A percentile compares a stretch with the other conserved stretches of the same genome.
Conservation (phyloP, 2,888 invertebrate genomes). For the Drosophila basisetae region DNA sequence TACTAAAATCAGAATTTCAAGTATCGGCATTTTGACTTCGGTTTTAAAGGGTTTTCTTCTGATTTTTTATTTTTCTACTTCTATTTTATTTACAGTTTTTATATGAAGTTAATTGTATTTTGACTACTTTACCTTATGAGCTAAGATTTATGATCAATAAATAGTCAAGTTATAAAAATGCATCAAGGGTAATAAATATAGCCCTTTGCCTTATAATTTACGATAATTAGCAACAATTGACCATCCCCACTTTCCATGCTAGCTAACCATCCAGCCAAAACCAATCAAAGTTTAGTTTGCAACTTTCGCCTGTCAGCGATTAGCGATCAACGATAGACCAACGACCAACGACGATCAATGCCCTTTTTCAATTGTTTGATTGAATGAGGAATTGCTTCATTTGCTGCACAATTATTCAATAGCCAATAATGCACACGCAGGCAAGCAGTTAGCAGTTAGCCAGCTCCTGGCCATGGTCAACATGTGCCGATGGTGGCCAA, state of each 20-base stretch:
- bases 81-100: neutral
- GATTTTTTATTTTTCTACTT: neutral
- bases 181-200: neutral
- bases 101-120: neutral
- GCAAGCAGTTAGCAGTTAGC: neutral
- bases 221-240: conserved; percentile 5
- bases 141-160: conserved; percentile 3
- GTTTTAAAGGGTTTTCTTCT: neutral
- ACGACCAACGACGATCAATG: conserved; percentile 53
- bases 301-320: conserved; percentile 63
- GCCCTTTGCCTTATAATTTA: neutral
- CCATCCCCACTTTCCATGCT: conserved; percentile 50
- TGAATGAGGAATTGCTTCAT: conserved; percentile 54
- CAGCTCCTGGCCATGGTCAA: conserved; percentile 58
- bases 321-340: conserved; percentile 18
- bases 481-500: conserved; percentile 56
- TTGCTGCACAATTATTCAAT: conserved; percentile 43
- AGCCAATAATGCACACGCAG: conserved; percentile 28
- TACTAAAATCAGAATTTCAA: neutral
- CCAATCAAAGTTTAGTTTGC: conserved; percentile 23
- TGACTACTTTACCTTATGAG: neutral
- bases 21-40: neutral
- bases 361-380: conserved; percentile 58
- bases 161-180: conserved; percentile 1
- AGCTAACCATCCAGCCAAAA: conserved; percentile 36